A percentile compares a stretch with the other conserved stretches of the same genome.
Evolutionary conservation across 2,888 invertebrate species (phyloP).

Genomic region (Gerosis bhagava): DNA sequence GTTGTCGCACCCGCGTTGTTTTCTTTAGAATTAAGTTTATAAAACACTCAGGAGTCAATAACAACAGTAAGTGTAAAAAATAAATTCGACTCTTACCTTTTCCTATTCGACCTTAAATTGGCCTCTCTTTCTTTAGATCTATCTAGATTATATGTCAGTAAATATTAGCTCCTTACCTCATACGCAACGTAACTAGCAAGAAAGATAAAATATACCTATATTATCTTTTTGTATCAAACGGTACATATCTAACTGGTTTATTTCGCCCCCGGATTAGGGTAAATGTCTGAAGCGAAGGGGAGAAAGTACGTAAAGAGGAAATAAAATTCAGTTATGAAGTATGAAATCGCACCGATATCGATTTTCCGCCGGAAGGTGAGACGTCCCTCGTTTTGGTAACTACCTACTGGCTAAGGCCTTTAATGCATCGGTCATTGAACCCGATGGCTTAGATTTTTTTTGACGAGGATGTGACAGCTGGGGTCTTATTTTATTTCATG

Average conservation of each 20-base stretch:
- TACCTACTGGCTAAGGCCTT: conserved; percentile 18
- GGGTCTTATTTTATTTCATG: too few species aligned
- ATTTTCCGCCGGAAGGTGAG: conserved; percentile 39
- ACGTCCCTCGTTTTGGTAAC: conserved; percentile 20
- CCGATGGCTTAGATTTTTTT: too few species aligned
- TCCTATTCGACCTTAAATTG: too few species aligned
- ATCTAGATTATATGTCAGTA: too few species aligned
- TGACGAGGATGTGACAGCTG: too few species aligned
- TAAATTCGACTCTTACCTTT: too few species aligned
- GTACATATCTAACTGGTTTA: conserved; percentile 29
- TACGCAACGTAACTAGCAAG: neutral
- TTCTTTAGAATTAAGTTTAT: too few species aligned
- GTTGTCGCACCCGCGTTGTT: too few species aligned
- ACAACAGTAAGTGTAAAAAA: too few species aligned
- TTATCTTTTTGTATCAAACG: conserved; percentile 16
- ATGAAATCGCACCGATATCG: conserved; percentile 49
- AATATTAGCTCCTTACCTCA: too few species aligned
- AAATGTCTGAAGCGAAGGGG: conserved; percentile 29
- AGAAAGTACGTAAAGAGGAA: conserved; percentile 24
- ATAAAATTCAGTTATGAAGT: conserved; percentile 53
- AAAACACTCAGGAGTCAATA: too few species aligned
- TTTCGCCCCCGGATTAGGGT: conserved; percentile 33
- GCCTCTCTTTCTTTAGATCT: too few species aligned
- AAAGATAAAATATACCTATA: neutral
- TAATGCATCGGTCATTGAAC: conserved; percentile 21